These are phyloP conservation scores for Patella depressa DNA, from an alignment of 2,888 invertebrate species.

Conservation along the genomic window DNA sequence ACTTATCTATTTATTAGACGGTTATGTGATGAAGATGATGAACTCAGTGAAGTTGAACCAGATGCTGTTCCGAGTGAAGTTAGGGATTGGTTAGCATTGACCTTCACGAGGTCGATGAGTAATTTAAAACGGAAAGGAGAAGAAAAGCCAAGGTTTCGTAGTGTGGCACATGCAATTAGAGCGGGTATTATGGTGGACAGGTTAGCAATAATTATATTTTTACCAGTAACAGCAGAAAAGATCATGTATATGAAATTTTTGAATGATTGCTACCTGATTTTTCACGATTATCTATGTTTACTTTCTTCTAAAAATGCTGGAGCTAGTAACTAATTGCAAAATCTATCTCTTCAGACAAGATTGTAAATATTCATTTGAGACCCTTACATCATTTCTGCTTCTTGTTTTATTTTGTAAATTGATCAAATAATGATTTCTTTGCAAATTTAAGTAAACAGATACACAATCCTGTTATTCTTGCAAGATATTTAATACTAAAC, in stretches of 20 bases:
- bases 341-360: too few relatives aligned
- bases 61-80: conserved; percentile 97
- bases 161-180: conserved; percentile 95
- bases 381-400: neutral
- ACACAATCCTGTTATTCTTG: neutral
- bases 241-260: too few relatives aligned
- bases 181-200: conserved; percentile 96
- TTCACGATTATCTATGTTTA: too few relatives aligned
- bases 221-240: neutral
- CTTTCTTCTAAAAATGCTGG: too few relatives aligned
- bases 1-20: conserved; percentile 54
- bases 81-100: conserved; percentile 95
- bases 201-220: conserved; percentile 45
- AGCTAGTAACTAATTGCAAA: too few relatives aligned
- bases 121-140: conserved; percentile 74
- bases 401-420: conserved; percentile 12
- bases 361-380: too few relatives aligned
- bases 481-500: neutral
- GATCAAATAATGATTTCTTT: neutral
- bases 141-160: conserved; percentile 83
- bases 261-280: too few relatives aligned
- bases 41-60: conserved; percentile 94
- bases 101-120: conserved; percentile 83
- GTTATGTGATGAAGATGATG: conserved; percentile 85
- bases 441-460: conserved; percentile 15